A percentile compares a stretch with the other conserved stretches of the same genome.
Conservation (phyloP, 2,888 invertebrate genomes). For the Rhamphomyia laevipes region DNA sequence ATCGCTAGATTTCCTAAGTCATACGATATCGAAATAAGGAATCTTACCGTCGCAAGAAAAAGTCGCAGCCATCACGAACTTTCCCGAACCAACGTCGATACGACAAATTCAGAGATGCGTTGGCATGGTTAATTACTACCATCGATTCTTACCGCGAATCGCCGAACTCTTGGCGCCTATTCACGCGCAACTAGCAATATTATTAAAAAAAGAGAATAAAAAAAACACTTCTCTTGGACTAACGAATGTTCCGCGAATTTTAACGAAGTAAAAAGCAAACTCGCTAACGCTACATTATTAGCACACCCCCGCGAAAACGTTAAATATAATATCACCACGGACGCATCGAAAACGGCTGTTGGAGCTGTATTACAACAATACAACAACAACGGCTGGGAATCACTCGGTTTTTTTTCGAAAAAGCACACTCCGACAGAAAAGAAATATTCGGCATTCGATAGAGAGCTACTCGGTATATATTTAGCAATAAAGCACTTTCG, state of each 20-base stretch:
- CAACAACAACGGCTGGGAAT: constrained; percentile 20
- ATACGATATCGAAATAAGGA: neutral
- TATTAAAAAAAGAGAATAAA: neutral
- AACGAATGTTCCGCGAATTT: neutral
- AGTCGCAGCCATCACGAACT: neutral
- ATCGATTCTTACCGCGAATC: constrained; percentile 1
- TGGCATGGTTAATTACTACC: constrained; percentile 12
- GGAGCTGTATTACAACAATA: constrained; percentile 30
- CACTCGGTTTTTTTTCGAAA: constrained; percentile 27
- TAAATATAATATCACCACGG: neutral
- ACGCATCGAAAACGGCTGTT: constrained; percentile 27
- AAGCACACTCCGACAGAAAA: constrained; percentile 22
- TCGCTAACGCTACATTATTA: neutral
- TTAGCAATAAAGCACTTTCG: too few species aligned
- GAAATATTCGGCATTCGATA: too few species aligned
- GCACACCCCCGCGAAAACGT: neutral
- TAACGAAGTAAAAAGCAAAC: neutral
- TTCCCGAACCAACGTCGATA: neutral
- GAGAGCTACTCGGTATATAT: too few species aligned
- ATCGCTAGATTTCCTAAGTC: too few species aligned
- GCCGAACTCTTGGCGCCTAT: neutral
- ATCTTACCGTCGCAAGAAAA: constrained; percentile 5
- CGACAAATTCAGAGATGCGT: neutral
- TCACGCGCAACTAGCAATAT: neutral
- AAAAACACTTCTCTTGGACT: neutral